Evolutionary conservation across 2,888 invertebrate species (phyloP).

Genomic region (Drosophila peninsularis): DNA sequence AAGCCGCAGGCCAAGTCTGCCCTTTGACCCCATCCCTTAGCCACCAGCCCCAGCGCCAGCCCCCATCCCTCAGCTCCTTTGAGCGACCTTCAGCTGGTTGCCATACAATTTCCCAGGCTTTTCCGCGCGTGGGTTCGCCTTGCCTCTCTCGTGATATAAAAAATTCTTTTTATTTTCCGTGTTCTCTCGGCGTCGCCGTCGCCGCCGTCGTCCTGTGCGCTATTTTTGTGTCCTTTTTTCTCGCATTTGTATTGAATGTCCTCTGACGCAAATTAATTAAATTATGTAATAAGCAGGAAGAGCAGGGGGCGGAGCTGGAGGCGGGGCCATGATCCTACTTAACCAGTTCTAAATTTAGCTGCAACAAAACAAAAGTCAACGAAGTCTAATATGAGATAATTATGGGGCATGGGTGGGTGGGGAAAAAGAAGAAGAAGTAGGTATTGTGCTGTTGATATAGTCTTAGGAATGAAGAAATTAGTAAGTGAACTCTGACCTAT

Average conservation of each 20-base stretch:
- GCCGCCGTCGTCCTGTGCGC: slow-evolving; percentile 17
- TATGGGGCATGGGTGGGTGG: not conserved
- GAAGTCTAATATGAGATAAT: slow-evolving; percentile 15
- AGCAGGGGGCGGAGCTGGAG: not conserved
- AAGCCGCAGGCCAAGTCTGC: slow-evolving; percentile 17
- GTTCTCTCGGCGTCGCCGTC: slow-evolving; percentile 7
- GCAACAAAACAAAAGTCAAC: slow-evolving; percentile 9
- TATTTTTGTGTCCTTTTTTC: slow-evolving; percentile 52
- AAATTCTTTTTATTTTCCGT: slow-evolving; percentile 23
- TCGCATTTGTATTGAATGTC: slow-evolving; percentile 69
- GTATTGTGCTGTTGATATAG: not conserved
- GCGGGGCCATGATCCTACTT: slow-evolving; percentile 19
- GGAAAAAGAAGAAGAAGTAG: not conserved
- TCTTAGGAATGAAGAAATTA: not conserved
- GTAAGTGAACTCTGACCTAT: slow-evolving; percentile 1
- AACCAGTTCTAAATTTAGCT: slow-evolving; percentile 56
- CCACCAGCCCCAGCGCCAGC: too few species aligned
- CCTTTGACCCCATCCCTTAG: not conserved
- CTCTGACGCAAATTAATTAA: slow-evolving; percentile 77
- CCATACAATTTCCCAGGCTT: slow-evolving; percentile 8
- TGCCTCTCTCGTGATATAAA: not conserved
- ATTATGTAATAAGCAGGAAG: slow-evolving; percentile 53
- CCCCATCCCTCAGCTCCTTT: slow-evolving; percentile 25
- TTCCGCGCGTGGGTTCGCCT: slow-evolving; percentile 8
- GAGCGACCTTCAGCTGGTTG: slow-evolving; percentile 15